A percentile compares a stretch with the other conserved stretches of the same genome.
phyloP scores from a whole-genome alignment of 1,140 invertebrate genomes.

The Notospermus geniculatus region DNA sequence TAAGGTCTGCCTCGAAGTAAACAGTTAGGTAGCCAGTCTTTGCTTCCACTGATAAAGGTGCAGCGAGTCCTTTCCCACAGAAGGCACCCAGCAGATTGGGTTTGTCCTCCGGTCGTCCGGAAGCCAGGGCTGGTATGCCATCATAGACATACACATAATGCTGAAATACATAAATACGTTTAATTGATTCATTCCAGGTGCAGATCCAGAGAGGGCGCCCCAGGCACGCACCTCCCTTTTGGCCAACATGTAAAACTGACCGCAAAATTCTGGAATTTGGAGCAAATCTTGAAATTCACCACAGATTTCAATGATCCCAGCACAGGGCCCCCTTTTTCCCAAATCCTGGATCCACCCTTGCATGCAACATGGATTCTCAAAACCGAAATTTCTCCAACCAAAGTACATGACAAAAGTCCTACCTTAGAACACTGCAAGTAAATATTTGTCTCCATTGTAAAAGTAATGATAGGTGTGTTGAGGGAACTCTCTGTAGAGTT shows the following conservation, averaged over 20 bases:
- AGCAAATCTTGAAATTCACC: too few species aligned
- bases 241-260: too few species aligned
- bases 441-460: slow-evolving; percentile 69
- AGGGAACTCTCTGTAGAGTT: slow-evolving; percentile 18
- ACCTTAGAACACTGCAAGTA: slow-evolving; percentile 77
- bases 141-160: slow-evolving; percentile 91
- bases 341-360: too few species aligned
- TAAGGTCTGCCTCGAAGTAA: slow-evolving; percentile 60
- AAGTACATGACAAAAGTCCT: slow-evolving; percentile 8
- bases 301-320: too few species aligned
- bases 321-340: too few species aligned
- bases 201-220: too few species aligned
- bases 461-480: slow-evolving; percentile 32
- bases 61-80: slow-evolving; percentile 60
- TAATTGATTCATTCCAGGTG: not conserved
- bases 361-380: too few species aligned
- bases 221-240: too few species aligned
- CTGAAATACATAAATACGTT: slow-evolving; percentile 16
- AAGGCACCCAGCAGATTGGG: slow-evolving; percentile 77
- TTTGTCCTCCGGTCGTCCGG: slow-evolving; percentile 62
- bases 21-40: slow-evolving; percentile 56
- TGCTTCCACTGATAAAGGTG: slow-evolving; percentile 48
- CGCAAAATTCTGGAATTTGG: too few species aligned
- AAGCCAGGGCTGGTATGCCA: slow-evolving; percentile 79
- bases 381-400: too few species aligned